These are phyloP conservation scores for Myathropa florea DNA, from an alignment of 2,888 invertebrate genomes.

Conservation along the genomic window DNA sequence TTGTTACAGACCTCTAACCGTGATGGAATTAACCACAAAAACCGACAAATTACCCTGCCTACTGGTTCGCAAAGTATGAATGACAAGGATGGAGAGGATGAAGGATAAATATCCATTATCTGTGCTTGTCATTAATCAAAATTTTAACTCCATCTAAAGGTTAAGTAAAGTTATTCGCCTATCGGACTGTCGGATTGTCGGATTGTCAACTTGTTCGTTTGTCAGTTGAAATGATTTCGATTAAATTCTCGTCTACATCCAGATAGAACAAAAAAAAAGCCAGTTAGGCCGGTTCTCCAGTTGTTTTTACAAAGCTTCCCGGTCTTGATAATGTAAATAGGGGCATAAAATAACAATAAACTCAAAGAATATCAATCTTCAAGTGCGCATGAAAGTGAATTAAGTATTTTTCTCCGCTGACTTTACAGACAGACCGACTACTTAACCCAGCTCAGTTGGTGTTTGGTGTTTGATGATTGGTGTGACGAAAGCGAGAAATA, in stretches of 20 bases:
- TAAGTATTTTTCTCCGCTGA: background rate
- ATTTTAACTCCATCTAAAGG: conserved; percentile 23
- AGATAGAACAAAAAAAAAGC: conserved; percentile 49
- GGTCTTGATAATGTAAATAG: conserved; percentile 25
- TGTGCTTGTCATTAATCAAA: conserved; percentile 6
- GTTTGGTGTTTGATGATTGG: conserved; percentile 6
- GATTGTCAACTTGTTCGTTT: background rate
- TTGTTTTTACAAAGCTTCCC: conserved; percentile 15
- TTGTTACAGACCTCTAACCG: conserved; percentile 5
- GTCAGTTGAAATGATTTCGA: conserved; percentile 28
- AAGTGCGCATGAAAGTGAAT: conserved; percentile 55
- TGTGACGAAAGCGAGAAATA: conserved; percentile 27
- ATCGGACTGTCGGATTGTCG: background rate
- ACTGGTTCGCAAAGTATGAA: conserved; percentile 10
- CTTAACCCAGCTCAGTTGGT: background rate
- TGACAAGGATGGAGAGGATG: conserved; percentile 4
- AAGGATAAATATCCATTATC: background rate
- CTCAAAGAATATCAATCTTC: conserved; percentile 36
- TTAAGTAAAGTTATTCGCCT: conserved; percentile 9
- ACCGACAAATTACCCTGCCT: background rate
- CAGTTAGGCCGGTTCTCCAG: conserved; percentile 61
- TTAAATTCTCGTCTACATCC: conserved; percentile 45
- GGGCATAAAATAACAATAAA: conserved; percentile 35
- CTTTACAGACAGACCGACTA: background rate
- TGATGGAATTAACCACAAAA: conserved; percentile 8